phyloP scores from a whole-genome alignment of 2,797 vertebrate genomes.

The Sternarchorhynchus goeldii region DNA sequence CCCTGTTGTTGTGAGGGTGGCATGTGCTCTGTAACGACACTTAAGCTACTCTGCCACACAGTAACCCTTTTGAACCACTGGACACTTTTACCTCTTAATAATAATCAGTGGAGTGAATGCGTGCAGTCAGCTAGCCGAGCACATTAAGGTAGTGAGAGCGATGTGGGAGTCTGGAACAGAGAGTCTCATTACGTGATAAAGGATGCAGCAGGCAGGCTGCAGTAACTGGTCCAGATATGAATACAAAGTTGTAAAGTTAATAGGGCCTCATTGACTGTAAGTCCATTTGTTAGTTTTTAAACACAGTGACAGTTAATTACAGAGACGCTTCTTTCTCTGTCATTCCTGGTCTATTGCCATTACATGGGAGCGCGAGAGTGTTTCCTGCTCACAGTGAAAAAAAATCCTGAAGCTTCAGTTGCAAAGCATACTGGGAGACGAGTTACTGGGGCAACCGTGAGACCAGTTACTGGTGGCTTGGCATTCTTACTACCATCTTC shows the following conservation, averaged over 20 bases:
- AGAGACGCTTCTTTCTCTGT: slow-evolving; percentile 64
- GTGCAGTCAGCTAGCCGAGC: slow-evolving; percentile 44
- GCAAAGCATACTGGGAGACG: background rate
- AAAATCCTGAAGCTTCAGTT: background rate
- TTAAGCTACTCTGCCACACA: background rate
- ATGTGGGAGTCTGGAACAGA: slow-evolving; percentile 3
- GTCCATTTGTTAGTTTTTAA: slow-evolving; percentile 78
- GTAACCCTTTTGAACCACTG: background rate
- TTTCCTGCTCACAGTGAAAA: slow-evolving; percentile 47
- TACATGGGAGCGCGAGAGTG: slow-evolving; percentile 56
- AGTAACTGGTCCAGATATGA: slow-evolving; percentile 68
- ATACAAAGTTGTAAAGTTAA: slow-evolving; percentile 70
- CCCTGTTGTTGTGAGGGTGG: too few species aligned
- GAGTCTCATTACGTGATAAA: slow-evolving; percentile 52
- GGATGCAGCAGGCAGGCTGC: slow-evolving; percentile 56
- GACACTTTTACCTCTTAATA: slow-evolving; percentile 3
- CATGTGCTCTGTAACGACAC: too few species aligned
- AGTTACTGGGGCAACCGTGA: slow-evolving; percentile 9
- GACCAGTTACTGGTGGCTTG: slow-evolving; percentile 10
- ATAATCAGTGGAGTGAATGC: background rate
- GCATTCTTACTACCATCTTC: background rate
- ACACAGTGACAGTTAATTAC: slow-evolving; percentile 76
- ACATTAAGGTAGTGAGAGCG: slow-evolving; percentile 60
- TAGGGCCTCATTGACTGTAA: slow-evolving; percentile 72
- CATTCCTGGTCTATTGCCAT: slow-evolving; percentile 61